Evolutionary conservation across 2,888 invertebrate genomes (phyloP).

Genomic region (Pinctada fucata): DNA sequence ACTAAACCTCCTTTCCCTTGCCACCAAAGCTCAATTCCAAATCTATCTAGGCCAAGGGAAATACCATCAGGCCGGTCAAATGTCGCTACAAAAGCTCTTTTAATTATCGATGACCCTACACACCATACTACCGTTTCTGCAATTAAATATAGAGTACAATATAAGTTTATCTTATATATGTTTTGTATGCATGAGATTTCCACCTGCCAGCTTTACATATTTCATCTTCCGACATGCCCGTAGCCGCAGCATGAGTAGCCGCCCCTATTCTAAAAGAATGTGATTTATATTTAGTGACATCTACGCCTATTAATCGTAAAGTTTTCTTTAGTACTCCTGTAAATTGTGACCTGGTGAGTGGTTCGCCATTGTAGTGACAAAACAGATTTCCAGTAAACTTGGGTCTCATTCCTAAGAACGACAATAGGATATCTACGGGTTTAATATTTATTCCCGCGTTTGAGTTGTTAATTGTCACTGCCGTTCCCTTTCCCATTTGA

Average conservation of each 20-base stretch:
- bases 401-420: background rate
- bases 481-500: too few relatives aligned
- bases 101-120: background rate
- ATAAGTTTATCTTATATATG: constrained; percentile 19
- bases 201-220: constrained; percentile 11
- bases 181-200: constrained; percentile 10
- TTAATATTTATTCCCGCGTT: too few relatives aligned
- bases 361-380: constrained; percentile 16
- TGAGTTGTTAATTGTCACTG: too few relatives aligned
- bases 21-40: background rate
- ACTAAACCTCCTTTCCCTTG: background rate
- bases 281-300: constrained; percentile 1
- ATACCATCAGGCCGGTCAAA: background rate
- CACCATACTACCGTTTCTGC: constrained; percentile 2
- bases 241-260: background rate
- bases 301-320: background rate
- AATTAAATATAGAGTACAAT: too few relatives aligned
- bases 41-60: constrained; percentile 3
- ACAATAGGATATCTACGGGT: too few relatives aligned
- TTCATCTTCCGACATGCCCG: constrained; percentile 12
- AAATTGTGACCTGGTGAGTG: constrained; percentile 8
- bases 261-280: constrained; percentile 18
- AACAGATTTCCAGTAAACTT: constrained; percentile 5
- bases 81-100: constrained; percentile 1
- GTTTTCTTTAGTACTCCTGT: constrained; percentile 5